These are phyloP conservation scores for Sylvilagus bachmani DNA, from an alignment of 2,113 vertebrate genomes.

Conservation along the genomic window DNA sequence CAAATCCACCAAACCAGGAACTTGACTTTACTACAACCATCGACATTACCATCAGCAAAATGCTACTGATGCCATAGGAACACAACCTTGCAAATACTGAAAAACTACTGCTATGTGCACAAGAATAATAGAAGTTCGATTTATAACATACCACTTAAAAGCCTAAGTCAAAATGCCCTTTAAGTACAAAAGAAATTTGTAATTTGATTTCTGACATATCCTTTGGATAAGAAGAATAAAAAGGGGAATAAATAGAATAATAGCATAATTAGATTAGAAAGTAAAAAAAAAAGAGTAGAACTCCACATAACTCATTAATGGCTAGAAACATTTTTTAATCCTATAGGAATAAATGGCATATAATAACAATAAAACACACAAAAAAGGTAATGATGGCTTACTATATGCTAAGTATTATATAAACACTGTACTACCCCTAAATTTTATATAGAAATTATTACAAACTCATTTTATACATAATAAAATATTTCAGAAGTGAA, in stretches of 20 bases:
- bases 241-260: neutral
- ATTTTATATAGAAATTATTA: neutral
- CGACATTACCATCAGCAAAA: neutral
- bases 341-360: neutral
- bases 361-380: neutral
- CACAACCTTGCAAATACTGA: neutral
- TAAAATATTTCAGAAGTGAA: neutral
- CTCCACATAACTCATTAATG: neutral
- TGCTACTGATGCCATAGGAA: neutral
- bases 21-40: neutral
- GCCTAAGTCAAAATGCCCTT: neutral
- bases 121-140: neutral
- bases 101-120: neutral
- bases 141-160: neutral
- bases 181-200: neutral
- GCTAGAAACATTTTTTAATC: slow-evolving; percentile 6
- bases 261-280: neutral
- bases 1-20: neutral
- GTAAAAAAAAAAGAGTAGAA: neutral
- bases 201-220: neutral
- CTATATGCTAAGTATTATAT: neutral
- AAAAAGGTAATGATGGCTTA: neutral
- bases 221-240: neutral
- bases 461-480: neutral
- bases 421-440: neutral